Evolutionary conservation across 2,888 invertebrate genomes (phyloP).

Genomic region (Girardia tigrina): DNA sequence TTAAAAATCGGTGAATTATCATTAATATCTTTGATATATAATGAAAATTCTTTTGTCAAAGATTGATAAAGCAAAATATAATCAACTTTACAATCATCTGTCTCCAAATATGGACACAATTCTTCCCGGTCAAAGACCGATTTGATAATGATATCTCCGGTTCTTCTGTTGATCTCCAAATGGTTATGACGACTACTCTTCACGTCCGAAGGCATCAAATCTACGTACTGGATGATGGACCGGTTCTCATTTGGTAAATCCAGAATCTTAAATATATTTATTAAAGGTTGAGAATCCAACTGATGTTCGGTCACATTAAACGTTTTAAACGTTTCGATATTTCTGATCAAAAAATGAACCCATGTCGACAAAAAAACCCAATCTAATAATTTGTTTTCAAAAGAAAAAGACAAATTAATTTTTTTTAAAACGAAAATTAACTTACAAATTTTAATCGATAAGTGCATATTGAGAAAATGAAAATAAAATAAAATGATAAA

Average conservation of each 20-base stretch:
- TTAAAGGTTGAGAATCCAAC: neutral
- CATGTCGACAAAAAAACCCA: neutral
- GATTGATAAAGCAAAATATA: neutral
- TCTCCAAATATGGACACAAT: neutral
- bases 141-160: neutral
- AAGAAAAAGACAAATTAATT: neutral
- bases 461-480: neutral
- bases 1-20: slow-evolving; percentile 4
- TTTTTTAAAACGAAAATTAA: neutral
- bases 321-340: neutral
- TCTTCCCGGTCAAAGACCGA: neutral
- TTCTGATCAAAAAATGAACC: neutral
- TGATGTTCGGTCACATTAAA: slow-evolving; percentile 12
- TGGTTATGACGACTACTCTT: neutral
- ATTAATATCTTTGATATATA: slow-evolving; percentile 8
- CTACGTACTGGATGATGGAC: neutral
- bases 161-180: slow-evolving; percentile 2
- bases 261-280: neutral
- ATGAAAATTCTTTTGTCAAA: neutral
- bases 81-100: slow-evolving; percentile 18
- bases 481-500: neutral
- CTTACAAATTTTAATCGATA: neutral
- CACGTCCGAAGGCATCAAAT: neutral
- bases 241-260: neutral
- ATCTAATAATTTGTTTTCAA: neutral